Conservation (phyloP, 1,140 invertebrate genomes). For the Drosophila kepulauana region DNA sequence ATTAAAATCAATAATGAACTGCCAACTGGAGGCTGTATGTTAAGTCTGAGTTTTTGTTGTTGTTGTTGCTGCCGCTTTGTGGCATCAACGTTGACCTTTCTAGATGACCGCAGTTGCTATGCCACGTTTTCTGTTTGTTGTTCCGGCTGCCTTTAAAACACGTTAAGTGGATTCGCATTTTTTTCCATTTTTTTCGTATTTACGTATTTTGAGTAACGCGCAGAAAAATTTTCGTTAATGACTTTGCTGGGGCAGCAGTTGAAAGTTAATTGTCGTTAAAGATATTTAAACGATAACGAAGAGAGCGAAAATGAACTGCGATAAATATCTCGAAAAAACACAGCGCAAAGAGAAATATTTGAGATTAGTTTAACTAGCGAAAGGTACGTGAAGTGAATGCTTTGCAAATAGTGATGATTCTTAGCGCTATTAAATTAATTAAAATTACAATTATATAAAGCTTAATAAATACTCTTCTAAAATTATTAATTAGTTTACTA, state of each 20-base stretch:
- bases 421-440: neutral
- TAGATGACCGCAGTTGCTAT: constrained; percentile 33
- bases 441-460: too few relatives aligned
- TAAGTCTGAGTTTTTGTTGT: neutral
- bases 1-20: constrained; percentile 57
- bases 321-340: constrained; percentile 13
- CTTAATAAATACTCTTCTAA: too few relatives aligned
- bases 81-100: constrained; percentile 41
- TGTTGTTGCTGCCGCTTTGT: constrained; percentile 14
- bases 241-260: constrained; percentile 39
- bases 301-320: constrained; percentile 6
- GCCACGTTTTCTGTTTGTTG: constrained; percentile 9
- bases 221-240: constrained; percentile 40
- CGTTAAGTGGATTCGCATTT: constrained; percentile 41
- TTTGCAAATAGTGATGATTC: neutral
- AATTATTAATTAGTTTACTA: too few relatives aligned
- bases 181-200: neutral
- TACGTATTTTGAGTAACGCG: neutral
- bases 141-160: constrained; percentile 22
- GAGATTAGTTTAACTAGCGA: neutral
- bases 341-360: neutral
- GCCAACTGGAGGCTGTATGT: constrained; percentile 30
- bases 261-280: constrained; percentile 42
- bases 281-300: constrained; percentile 15
- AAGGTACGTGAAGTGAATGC: neutral